Percentiles rank a stretch among this genome's conserved stretches.
Evolutionary conservation across 2,888 invertebrate genomes (phyloP).

Genomic region (Gastracanthus pulcherrimus): DNA sequence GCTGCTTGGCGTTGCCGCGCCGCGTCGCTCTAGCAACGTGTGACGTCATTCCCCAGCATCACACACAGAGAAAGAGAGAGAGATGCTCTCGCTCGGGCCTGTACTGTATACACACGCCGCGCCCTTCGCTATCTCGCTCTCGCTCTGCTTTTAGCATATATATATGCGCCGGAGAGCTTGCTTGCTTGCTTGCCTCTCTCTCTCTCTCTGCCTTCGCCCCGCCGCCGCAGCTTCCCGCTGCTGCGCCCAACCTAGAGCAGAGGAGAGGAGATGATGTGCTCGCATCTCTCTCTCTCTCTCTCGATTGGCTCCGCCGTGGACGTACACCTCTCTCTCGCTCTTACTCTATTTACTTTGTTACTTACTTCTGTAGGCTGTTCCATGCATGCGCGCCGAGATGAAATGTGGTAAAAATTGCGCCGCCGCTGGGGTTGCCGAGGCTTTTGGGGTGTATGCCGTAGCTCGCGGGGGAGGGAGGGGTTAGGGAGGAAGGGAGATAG

Average conservation of each 20-base stretch:
- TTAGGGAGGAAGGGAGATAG: neutral
- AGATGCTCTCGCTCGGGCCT: conserved; percentile 46
- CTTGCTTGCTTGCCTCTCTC: no score
- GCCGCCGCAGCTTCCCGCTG: neutral
- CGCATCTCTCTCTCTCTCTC: neutral
- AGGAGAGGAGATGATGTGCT: conserved; percentile 13
- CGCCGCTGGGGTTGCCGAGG: no score
- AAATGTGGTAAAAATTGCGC: conserved; percentile 41
- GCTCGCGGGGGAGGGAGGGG: neutral
- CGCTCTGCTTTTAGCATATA: neutral
- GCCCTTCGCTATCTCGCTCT: conserved; percentile 40
- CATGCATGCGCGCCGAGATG: conserved; percentile 25
- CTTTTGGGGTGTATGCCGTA: no score
- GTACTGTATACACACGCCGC: conserved; percentile 50
- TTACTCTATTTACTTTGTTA: conserved; percentile 47
- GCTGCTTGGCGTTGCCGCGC: conserved; percentile 72
- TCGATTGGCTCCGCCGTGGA: no score
- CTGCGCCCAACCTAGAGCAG: neutral
- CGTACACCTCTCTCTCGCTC: neutral
- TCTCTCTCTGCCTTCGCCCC: neutral
- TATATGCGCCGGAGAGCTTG: neutral
- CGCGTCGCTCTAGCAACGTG: conserved; percentile 78
- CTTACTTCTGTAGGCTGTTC: conserved; percentile 42
- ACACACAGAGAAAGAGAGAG: conserved; percentile 14
- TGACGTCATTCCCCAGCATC: conserved; percentile 73